Percentiles rank a stretch among this genome's conserved stretches.
Evolutionary conservation across 2,113 vertebrate species (phyloP).

Genomic region (Taxidea taxus): DNA sequence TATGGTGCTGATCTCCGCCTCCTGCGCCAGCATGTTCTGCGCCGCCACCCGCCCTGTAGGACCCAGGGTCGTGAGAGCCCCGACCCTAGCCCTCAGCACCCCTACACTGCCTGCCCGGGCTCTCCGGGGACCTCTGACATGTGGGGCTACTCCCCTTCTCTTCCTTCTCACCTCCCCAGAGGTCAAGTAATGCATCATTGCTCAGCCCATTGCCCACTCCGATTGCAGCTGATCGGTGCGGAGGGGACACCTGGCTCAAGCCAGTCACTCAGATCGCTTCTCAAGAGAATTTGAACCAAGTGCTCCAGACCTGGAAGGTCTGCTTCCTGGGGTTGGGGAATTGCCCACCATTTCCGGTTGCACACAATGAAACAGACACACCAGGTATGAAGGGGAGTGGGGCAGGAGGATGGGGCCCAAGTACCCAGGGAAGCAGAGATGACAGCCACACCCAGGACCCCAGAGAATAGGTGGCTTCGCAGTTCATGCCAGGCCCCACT

Average conservation of each 20-base stretch:
- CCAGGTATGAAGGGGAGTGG: neutral
- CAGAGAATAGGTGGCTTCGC: neutral
- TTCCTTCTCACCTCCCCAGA: neutral
- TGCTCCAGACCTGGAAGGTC: neutral
- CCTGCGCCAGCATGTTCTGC: conserved; percentile 94
- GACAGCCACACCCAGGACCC: no score
- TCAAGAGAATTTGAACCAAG: neutral
- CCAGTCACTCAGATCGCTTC: neutral
- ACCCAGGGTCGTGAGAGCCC: neutral
- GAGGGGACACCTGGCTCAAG: neutral
- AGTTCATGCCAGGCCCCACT: neutral
- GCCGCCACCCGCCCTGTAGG: conserved; percentile 91
- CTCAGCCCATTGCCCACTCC: neutral
- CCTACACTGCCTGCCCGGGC: neutral
- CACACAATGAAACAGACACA: neutral
- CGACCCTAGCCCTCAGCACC: neutral
- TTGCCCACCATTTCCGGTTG: neutral
- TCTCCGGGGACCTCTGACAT: neutral
- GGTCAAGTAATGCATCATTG: neutral
- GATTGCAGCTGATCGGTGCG: neutral
- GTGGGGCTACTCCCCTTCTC: neutral
- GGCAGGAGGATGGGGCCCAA: neutral
- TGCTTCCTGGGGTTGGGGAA: neutral
- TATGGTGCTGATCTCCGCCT: conserved; percentile 91
- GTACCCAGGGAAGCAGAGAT: neutral